Conservation (phyloP, 2,797 vertebrate species). For the Clangula hyemalis region DNA sequence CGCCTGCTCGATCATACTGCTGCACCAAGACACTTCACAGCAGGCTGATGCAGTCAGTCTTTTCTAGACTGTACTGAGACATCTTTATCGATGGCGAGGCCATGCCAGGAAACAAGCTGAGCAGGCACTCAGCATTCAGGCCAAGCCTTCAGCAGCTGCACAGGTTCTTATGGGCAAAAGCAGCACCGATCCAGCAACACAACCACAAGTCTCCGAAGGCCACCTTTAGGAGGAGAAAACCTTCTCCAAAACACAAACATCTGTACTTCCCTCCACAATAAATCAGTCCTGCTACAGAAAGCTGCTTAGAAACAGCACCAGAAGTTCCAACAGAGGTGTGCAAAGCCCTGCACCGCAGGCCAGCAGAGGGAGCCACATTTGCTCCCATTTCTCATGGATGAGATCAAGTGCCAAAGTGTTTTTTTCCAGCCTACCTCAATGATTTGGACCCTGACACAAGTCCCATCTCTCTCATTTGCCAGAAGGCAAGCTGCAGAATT, state of each 20-base stretch:
- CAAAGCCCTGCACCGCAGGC: background rate
- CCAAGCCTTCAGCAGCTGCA: background rate
- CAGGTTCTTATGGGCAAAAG: background rate
- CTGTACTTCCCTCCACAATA: background rate
- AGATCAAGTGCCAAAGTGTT: background rate
- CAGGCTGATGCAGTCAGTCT: background rate
- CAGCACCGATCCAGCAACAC: background rate
- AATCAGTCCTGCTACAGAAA: background rate
- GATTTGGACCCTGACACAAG: background rate
- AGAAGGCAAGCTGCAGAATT: background rate
- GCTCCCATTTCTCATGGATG: background rate
- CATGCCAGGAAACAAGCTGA: background rate
- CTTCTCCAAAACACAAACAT: background rate
- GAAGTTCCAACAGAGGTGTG: background rate
- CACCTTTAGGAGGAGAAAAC: background rate
- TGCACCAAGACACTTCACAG: background rate
- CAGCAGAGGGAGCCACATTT: conserved; percentile 20
- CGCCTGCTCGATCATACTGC: background rate
- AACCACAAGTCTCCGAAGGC: background rate
- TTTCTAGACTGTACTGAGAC: background rate
- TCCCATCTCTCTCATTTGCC: background rate
- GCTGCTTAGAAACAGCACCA: background rate
- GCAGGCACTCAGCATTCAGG: background rate
- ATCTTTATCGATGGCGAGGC: background rate
- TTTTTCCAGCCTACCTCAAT: background rate